These are phyloP conservation scores for Vidua chalybeata DNA, from an alignment of 2,113 vertebrate genomes.

Conservation along the genomic window DNA sequence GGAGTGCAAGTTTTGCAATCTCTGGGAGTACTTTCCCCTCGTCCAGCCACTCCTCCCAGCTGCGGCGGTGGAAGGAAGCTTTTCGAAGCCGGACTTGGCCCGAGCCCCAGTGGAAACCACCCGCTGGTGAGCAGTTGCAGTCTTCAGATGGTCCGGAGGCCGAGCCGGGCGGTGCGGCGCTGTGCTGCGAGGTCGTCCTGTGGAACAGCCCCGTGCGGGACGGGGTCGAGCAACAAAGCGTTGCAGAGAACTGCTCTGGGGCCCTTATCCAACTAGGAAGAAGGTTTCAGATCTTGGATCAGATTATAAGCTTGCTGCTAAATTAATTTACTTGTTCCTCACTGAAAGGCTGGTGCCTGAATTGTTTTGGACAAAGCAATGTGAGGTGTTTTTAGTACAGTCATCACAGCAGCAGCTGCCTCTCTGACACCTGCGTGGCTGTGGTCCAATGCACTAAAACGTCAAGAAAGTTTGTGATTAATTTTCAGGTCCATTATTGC, in stretches of 20 bases:
- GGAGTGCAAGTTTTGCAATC: not conserved
- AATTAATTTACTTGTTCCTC: not conserved
- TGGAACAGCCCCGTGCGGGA: rapidly evolving
- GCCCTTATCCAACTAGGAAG: not conserved
- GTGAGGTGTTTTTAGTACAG: not conserved
- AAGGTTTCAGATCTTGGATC: not conserved
- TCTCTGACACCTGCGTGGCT: not conserved
- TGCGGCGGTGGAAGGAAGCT: not conserved
- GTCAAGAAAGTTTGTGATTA: not conserved
- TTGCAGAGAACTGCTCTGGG: rapidly evolving
- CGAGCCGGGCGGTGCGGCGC: rapidly evolving
- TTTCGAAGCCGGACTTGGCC: not conserved
- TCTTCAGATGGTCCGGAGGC: rapidly evolving
- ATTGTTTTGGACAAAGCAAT: not conserved
- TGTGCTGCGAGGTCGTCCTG: not conserved
- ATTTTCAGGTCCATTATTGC: not conserved
- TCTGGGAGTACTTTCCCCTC: rapidly evolving
- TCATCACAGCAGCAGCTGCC: rapidly evolving
- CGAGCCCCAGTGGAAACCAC: rapidly evolving
- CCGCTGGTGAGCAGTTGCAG: rapidly evolving
- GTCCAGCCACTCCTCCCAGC: rapidly evolving
- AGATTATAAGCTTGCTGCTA: not conserved
- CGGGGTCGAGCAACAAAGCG: rapidly evolving
- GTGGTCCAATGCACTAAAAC: not conserved
- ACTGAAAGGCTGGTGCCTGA: not conserved